Base-by-base conservation (phyloP, 2,113 vertebrate species). In the Corythornis madagascariensis region DNA sequence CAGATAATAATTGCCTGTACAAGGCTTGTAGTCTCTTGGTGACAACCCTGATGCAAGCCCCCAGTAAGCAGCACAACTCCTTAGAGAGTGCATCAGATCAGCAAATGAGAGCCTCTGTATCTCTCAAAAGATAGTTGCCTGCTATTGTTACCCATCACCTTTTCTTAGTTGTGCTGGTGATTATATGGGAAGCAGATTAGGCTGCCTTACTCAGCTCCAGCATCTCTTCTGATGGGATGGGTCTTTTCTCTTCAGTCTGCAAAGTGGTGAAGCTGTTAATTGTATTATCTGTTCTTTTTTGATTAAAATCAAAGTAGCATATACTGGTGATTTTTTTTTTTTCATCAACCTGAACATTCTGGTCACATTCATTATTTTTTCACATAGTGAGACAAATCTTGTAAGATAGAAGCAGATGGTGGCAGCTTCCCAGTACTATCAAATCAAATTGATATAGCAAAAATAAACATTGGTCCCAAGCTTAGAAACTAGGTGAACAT, bases 391-490 rank as follows among this genome's bases (percentile, higher is more conserved):
- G 60, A 38, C 45, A 88, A 94, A 94, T 88, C 74, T 82, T 56
- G 18, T 75, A 93, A 95, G 80, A 87, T 80, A 65, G 85, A 94
- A 96, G 82, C 83, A 96, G 93, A 95, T 95, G 90, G 87, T 87
- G 88, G 83, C 65, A 90, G 53, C 57, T 92, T 82, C 75, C 29
- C 65, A 78, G 25, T 66, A 69, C 65, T 89, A 93, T 74, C 66
- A 93, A 94, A 90, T 94, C 70, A 90, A 94, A 93, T 64, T 88
- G 88, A 96, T 88, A 94, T 24, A 90, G 71, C 47, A 96, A 94
- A 96, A 94, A 92, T 83, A 94, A 91, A 80, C 35, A 59, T 25
- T 72, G 21, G 56, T 94, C 83, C 52, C 48, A 79, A 83, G 79
- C 65, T 96, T 47, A 75, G 47, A 88, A 86, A 92, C 31, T 71